A percentile compares a stretch with the other conserved stretches of the same genome.
Evolutionary conservation across 2,888 invertebrate species (phyloP).

Genomic region (Tortricodes alternella): DNA sequence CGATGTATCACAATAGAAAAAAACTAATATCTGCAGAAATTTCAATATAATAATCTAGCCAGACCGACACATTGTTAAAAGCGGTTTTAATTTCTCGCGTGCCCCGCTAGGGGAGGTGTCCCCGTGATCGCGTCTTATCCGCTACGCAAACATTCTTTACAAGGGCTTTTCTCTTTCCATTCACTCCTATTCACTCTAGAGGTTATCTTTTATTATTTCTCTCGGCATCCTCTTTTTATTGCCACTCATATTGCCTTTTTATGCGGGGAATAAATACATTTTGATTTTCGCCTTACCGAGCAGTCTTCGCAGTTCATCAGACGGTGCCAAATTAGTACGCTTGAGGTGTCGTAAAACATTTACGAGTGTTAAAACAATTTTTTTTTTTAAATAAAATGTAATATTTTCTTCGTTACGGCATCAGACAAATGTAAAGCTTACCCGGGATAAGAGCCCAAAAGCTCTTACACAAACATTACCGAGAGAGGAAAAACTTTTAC

Average conservation of each 20-base stretch:
- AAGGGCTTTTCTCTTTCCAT: conserved; percentile 74
- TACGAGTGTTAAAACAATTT: conserved; percentile 30
- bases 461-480: conserved; percentile 67
- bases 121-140: conserved; percentile 79
- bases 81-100: conserved; percentile 69
- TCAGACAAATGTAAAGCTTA: background rate
- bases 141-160: conserved; percentile 80
- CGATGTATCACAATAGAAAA: too few relatives aligned
- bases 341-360: conserved; percentile 62
- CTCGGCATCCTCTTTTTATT: conserved; percentile 75
- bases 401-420: too few relatives aligned
- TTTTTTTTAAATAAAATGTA: background rate
- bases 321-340: conserved; percentile 69
- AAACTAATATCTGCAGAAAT: background rate
- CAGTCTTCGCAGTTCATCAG: conserved; percentile 68
- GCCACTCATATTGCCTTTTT: conserved; percentile 82
- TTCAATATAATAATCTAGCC: conserved; percentile 2
- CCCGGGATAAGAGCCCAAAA: conserved; percentile 37
- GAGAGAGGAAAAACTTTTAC: conserved; percentile 67
- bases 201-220: conserved; percentile 82
- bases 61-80: conserved; percentile 55
- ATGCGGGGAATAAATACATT: conserved; percentile 82
- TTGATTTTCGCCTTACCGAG: conserved; percentile 74
- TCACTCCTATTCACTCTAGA: conserved; percentile 63
- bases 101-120: conserved; percentile 69